Evolutionary conservation across 1,140 invertebrate genomes (phyloP).

Genomic region (Drosophila funebris): DNA sequence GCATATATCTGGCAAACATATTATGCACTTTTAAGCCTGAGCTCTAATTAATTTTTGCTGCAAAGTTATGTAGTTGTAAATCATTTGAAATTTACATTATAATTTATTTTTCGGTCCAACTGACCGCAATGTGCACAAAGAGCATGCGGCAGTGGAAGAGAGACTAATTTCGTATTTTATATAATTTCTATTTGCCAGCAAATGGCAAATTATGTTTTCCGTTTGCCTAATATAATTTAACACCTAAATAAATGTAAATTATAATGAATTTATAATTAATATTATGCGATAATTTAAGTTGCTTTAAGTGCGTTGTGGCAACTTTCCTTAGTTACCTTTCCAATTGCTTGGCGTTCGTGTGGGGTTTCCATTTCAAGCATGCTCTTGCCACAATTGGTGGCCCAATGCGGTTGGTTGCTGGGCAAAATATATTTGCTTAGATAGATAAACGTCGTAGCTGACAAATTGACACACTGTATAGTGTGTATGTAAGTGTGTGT

Average conservation of each 20-base stretch:
- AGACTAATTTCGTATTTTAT: background rate
- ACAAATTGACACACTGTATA: background rate
- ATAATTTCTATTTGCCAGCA: background rate
- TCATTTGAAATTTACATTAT: constrained; percentile 6
- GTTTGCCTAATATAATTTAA: background rate
- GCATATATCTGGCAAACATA: background rate
- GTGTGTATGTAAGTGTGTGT: background rate
- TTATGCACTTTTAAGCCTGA: constrained; percentile 8
- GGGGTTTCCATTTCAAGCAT: background rate
- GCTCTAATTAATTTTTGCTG: constrained; percentile 31
- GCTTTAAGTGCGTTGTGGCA: background rate
- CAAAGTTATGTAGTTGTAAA: background rate
- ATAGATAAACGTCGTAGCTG: background rate
- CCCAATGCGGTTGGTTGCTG: background rate
- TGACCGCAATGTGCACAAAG: background rate
- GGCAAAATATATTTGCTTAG: background rate
- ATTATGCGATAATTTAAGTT: too few species aligned
- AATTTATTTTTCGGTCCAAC: background rate
- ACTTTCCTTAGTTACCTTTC: background rate
- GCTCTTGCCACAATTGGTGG: constrained; percentile 9
- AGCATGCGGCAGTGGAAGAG: too few species aligned
- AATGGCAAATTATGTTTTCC: background rate
- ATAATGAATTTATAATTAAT: too few species aligned
- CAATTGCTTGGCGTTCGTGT: too few species aligned
- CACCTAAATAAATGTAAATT: too few species aligned